A percentile compares a stretch with the other conserved stretches of the same genome.
Conservation (phyloP, 1,140 invertebrate genomes). For the Diorhabda carinulata region DNA sequence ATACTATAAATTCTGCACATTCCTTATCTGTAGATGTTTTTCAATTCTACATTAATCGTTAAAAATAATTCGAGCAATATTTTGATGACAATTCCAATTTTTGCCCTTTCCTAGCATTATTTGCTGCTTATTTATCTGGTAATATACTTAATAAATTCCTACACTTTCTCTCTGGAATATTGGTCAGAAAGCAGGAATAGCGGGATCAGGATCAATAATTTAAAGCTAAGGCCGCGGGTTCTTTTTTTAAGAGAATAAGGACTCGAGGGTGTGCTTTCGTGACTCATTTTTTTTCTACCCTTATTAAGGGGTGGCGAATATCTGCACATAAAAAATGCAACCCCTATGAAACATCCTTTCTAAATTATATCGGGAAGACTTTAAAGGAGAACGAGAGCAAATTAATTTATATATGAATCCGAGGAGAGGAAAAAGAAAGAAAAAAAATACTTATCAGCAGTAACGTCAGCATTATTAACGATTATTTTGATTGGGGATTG, state of each 20-base stretch:
- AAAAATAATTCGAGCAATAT: no score
- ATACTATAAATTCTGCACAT: no score
- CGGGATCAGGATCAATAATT: conserved; percentile 21
- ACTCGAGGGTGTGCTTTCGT: conserved; percentile 28
- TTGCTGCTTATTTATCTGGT: not conserved
- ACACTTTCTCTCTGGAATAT: conserved; percentile 12
- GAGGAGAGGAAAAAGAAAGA: conserved; percentile 13
- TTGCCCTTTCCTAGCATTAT: no score
- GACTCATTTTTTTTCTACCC: conserved; percentile 44
- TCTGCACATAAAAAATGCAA: conserved; percentile 46
- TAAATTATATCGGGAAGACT: conserved; percentile 34
- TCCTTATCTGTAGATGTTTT: no score
- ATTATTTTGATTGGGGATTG: conserved; percentile 23
- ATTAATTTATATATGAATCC: conserved; percentile 33
- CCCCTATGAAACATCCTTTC: conserved; percentile 32
- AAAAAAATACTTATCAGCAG: conserved; percentile 11
- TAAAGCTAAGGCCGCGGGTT: conserved; percentile 21
- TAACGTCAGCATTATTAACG: conserved; percentile 24
- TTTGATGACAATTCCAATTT: no score
- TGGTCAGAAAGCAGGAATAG: conserved; percentile 12
- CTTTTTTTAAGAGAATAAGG: conserved; percentile 21
- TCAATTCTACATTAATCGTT: no score
- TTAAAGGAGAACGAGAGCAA: conserved; percentile 32
- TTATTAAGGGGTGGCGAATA: conserved; percentile 39
- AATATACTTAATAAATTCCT: not conserved